A percentile compares a stretch with the other conserved stretches of the same genome.
Evolutionary conservation across 2,113 vertebrate species (phyloP).

Genomic region (Neodontobutis hainanensis): DNA sequence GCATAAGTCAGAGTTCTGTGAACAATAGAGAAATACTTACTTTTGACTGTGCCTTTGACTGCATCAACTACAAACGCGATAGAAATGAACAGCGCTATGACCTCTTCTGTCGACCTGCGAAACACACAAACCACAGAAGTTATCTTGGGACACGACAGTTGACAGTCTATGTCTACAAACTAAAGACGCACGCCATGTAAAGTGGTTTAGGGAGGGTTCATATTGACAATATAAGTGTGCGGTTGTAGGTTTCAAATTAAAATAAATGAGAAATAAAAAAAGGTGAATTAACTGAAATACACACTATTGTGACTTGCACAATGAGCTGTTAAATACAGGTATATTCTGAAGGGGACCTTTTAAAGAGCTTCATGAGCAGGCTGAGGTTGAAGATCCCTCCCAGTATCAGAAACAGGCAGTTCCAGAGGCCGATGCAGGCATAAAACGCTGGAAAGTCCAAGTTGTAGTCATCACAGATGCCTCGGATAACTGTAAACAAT

Average conservation of each 20-base stretch:
- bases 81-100: conserved; percentile 97
- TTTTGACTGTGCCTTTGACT: conserved; percentile 93
- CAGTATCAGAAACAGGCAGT: conserved; percentile 93
- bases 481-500: conserved; percentile 85
- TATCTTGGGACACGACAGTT: neutral
- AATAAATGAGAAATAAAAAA: neutral
- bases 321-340: no score
- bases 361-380: conserved; percentile 96
- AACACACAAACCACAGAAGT: conserved; percentile 19
- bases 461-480: conserved; percentile 93
- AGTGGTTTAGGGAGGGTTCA: neutral
- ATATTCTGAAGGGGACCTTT: conserved; percentile 81
- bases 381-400: conserved; percentile 95
- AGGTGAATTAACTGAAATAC: no score
- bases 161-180: neutral
- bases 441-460: conserved; percentile 96
- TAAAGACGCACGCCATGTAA: neutral
- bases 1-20: neutral
- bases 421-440: conserved; percentile 97
- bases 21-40: conserved; percentile 76
- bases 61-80: conserved; percentile 94
- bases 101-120: conserved; percentile 93
- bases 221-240: no score
- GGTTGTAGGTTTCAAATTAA: no score
- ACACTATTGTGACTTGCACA: no score